A percentile compares a stretch with the other conserved stretches of the same genome.
phyloP scores from a whole-genome alignment of 2,113 vertebrate species.

The Rhinichthys klamathensis region DNA sequence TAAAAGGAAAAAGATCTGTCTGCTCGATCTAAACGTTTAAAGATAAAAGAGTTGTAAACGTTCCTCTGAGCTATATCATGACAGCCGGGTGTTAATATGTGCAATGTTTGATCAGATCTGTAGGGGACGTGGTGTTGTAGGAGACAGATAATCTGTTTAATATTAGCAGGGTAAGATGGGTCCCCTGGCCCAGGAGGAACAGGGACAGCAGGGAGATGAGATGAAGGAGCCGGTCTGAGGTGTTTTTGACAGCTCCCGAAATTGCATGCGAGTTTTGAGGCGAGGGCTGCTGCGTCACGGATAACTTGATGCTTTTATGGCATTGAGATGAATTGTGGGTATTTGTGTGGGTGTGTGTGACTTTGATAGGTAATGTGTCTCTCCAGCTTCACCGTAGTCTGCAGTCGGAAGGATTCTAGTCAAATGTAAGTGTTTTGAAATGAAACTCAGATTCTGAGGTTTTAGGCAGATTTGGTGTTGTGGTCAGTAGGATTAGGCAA shows the following conservation, averaged over 20 bases:
- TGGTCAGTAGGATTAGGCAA: not conserved
- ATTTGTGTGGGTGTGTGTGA: constrained; percentile 22
- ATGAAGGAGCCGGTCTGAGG: constrained; percentile 54
- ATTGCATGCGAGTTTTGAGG: constrained; percentile 53
- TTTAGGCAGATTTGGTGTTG: constrained; percentile 37
- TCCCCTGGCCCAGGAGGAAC: constrained; percentile 47
- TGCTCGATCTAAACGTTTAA: not conserved
- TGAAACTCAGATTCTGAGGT: constrained; percentile 3
- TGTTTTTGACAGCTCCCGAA: constrained; percentile 64
- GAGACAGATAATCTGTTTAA: constrained; percentile 63
- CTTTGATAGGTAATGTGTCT: constrained; percentile 28
- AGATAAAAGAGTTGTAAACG: constrained; percentile 44
- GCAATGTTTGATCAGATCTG: constrained; percentile 55
- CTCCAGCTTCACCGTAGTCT: not conserved
- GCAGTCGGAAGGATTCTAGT: constrained; percentile 23
- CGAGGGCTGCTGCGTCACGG: constrained; percentile 18
- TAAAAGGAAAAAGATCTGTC: not conserved
- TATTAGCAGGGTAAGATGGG: constrained; percentile 56
- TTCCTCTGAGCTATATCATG: constrained; percentile 18
- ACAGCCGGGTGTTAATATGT: constrained; percentile 51
- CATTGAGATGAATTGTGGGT: constrained; percentile 41
- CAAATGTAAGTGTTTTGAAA: constrained; percentile 7
- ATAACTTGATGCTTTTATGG: constrained; percentile 27
- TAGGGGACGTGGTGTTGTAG: constrained; percentile 39
- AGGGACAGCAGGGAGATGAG: constrained; percentile 38